These are phyloP conservation scores for Trachythela sp. DNA, from an alignment of 64 coral and sea anemone species.

Conservation along the genomic window DNA sequence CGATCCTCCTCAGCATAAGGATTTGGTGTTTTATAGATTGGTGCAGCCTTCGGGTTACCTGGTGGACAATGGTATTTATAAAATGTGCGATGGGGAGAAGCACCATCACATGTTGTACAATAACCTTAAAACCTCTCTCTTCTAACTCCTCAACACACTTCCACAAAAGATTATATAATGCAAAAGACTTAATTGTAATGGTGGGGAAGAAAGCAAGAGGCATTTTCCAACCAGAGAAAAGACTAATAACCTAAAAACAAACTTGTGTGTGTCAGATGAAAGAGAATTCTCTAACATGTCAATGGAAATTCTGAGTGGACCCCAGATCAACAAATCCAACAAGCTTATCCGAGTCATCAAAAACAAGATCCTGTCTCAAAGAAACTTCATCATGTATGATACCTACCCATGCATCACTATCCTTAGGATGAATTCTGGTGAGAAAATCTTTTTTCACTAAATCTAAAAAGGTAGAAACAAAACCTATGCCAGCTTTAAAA, in stretches of 20 bases:
- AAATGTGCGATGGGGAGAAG: conserved; percentile 6
- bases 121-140: neutral
- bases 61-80: conserved; percentile 26
- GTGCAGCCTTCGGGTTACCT: neutral
- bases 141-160: neutral
- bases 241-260: conserved; percentile 50
- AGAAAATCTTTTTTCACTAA: conserved; percentile 41
- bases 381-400: conserved; percentile 48
- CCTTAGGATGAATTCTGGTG: neutral
- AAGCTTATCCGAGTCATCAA: conserved; percentile 34
- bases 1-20: neutral
- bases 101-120: neutral
- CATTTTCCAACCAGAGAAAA: conserved; percentile 54
- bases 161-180: neutral
- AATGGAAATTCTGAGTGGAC: conserved; percentile 29
- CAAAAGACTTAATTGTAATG: conserved; percentile 31
- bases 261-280: conserved; percentile 37
- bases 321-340: conserved; percentile 45
- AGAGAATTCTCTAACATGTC: conserved; percentile 16
- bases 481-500: conserved; percentile 34
- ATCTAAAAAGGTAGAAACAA: conserved; percentile 43
- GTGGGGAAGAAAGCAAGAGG: conserved; percentile 38
- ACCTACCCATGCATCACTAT: conserved; percentile 27
- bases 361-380: conserved; percentile 31
- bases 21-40: conserved; percentile 26